Conservation (phyloP, 2,113 vertebrate genomes). For the Lipotes vexillifer region DNA sequence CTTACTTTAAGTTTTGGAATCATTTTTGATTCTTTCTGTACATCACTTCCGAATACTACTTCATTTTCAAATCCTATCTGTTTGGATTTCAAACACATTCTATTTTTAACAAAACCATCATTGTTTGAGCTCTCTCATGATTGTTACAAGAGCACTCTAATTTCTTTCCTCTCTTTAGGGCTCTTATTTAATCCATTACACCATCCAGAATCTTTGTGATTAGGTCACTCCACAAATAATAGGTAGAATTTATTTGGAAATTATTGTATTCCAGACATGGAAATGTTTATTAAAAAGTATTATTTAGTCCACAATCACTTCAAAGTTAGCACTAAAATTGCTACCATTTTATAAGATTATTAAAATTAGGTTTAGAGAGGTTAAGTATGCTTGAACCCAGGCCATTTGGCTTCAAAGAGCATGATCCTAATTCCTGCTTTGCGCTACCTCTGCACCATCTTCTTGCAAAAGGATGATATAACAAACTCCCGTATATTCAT, state of each 20-base stretch:
- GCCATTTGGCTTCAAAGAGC: background rate
- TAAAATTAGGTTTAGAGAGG: background rate
- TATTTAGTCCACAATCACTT: background rate
- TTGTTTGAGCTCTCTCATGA: background rate
- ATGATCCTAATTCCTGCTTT: background rate
- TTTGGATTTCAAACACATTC: background rate
- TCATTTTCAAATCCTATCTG: background rate
- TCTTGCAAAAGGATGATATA: background rate
- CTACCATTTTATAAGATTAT: background rate
- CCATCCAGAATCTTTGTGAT: background rate
- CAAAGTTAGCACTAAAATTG: background rate
- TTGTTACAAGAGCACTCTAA: background rate
- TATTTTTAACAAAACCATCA: background rate
- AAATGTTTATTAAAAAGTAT: background rate
- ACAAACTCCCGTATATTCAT: background rate
- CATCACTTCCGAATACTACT: background rate
- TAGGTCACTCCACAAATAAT: background rate
- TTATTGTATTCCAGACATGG: background rate
- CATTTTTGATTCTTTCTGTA: background rate
- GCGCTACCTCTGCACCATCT: accelerated
- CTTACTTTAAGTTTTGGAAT: background rate
- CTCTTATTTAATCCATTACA: background rate
- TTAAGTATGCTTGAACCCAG: background rate
- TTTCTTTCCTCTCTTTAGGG: background rate
- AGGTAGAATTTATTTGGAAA: background rate